Evolutionary conservation across 1,140 invertebrate genomes (phyloP), one percentile per base, ranked within the genome.

Genomic region (Cotesia vestalis): DNA sequence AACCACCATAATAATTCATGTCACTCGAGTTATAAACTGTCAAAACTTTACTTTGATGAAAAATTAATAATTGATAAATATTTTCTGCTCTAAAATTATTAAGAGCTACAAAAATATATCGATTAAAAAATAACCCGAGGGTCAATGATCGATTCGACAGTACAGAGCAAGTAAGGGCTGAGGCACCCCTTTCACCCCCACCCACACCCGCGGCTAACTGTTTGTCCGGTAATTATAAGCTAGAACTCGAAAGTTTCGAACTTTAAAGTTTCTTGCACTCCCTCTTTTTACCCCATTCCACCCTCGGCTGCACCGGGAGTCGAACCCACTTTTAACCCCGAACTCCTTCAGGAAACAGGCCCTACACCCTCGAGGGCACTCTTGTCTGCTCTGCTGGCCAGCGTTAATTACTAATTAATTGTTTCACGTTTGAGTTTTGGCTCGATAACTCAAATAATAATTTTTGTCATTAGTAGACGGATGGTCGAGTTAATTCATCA

Each of bases 201-300:
- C 80, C 80, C 1, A 27, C 27, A 27, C 27, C 76, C 76, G 77
- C 78, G 73, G 74, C 76, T 76, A 76, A 79, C 80, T 87, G 80
- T 86, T 87, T 87, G 82, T 86, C 83, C 79, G 80, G 80, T 87
- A 86, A 86, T 86, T 87, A 86, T 81, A 86, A 86, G 83, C 83
- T 84, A 87, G 34, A 87, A 87, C 77, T 87, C 84, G 80, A 83
- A 85, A 86, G 83, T 86, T 86, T 85, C 82, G 84, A 83, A 80
- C 78, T 71, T 72, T 79, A 75, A 73, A 81, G 77, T 78, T 74
- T 76, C 74, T 71, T 46, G 27, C 51, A 61, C 71, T 74, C 62
- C 72, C 17, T 73, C 55, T n/a, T 40, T 36, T 64, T 67, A n/a
- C 61, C 68, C 66, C 66, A 53, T 69, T 53, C 46, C 27, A 57